phyloP scores from a whole-genome alignment of 2,797 vertebrate genomes.

The Neomorphus geoffroyi region DNA sequence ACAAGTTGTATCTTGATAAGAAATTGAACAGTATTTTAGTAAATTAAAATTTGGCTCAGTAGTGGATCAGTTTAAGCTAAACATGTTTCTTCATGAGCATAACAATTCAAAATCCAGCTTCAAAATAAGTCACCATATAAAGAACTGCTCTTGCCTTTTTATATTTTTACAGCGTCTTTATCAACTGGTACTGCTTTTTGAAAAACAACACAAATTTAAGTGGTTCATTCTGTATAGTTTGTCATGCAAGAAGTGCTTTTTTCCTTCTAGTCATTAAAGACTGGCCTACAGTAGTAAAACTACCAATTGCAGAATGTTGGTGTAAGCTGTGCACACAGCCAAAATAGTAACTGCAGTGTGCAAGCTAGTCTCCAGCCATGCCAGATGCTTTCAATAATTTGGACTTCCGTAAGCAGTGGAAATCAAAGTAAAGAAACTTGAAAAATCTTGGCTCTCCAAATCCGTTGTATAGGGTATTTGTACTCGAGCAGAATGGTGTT shows the following conservation, averaged over 20 bases:
- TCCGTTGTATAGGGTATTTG: background rate
- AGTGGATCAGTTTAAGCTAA: background rate
- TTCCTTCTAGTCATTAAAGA: background rate
- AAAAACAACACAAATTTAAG: background rate
- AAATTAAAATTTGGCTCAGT: background rate
- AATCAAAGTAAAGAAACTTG: background rate
- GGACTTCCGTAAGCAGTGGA: background rate
- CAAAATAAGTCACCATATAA: background rate
- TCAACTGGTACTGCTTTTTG: background rate
- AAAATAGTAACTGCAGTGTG: background rate
- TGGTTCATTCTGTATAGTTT: background rate
- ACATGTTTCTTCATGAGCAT: background rate
- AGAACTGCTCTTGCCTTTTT: background rate
- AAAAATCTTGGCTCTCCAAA: background rate
- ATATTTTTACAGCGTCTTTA: background rate
- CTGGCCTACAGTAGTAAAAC: background rate
- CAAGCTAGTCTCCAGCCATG: background rate
- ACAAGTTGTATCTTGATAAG: background rate
- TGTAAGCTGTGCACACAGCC: background rate
- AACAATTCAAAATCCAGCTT: background rate
- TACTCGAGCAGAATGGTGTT: background rate
- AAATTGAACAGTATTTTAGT: background rate
- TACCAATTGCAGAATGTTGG: background rate
- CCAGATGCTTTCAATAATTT: background rate
- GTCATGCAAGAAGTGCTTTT: background rate